phyloP scores from a whole-genome alignment of 2,888 invertebrate genomes.

The Cosmia trapezina region DNA sequence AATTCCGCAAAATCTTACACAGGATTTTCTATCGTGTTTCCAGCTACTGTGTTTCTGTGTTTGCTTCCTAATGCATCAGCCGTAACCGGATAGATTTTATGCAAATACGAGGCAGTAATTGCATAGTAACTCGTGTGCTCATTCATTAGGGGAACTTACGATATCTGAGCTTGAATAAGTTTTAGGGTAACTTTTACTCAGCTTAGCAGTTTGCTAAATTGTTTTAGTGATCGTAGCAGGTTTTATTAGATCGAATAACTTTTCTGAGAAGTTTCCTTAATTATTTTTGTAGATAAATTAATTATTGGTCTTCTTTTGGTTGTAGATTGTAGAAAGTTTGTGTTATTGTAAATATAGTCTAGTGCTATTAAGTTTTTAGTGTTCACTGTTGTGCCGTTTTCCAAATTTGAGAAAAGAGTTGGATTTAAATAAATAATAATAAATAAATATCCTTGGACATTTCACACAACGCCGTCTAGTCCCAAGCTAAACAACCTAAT shows the following conservation, averaged over 20 bases:
- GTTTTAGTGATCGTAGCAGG: constrained; percentile 43
- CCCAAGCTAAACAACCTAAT: too few species aligned
- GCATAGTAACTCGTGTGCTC: constrained; percentile 77
- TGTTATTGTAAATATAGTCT: neutral
- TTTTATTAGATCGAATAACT: constrained; percentile 48
- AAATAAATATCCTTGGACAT: too few species aligned
- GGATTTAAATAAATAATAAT: too few species aligned
- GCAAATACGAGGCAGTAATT: constrained; percentile 78
- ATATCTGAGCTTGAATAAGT: constrained; percentile 68
- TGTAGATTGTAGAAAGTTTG: neutral
- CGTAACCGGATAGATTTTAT: constrained; percentile 73
- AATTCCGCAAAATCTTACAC: constrained; percentile 10
- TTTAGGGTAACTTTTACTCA: constrained; percentile 55
- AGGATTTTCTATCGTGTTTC: constrained; percentile 36
- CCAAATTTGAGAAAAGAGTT: neutral
- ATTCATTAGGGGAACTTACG: constrained; percentile 76
- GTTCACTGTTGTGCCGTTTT: neutral
- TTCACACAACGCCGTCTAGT: too few species aligned
- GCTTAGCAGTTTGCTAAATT: constrained; percentile 55
- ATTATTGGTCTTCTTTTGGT: neutral
- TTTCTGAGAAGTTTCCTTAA: neutral
- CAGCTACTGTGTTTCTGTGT: constrained; percentile 59
- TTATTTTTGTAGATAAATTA: constrained; percentile 1
- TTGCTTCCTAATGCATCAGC: constrained; percentile 68
- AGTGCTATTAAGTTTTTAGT: too few species aligned